Conservation (phyloP, 2,113 vertebrate species). For the Polypterus bichir region DNA sequence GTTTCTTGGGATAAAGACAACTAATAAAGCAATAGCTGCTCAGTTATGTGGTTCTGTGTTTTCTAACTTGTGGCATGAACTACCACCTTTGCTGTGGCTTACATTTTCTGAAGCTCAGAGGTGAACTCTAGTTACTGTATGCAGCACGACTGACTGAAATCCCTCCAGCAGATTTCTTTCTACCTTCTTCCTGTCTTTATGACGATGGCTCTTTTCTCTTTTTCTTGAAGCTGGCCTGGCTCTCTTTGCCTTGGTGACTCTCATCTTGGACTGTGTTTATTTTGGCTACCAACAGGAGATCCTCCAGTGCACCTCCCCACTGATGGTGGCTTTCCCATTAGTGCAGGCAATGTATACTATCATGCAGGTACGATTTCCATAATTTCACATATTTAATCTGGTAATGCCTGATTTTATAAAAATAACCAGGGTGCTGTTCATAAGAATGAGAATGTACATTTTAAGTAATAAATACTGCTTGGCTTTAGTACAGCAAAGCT, state of each 20-base stretch:
- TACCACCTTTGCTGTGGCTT: too few relatives aligned
- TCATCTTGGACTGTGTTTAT: slow-evolving; percentile 25
- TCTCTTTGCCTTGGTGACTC: slow-evolving; percentile 24
- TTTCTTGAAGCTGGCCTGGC: slow-evolving; percentile 21
- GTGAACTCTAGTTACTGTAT: too few relatives aligned
- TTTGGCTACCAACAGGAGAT: slow-evolving; percentile 25
- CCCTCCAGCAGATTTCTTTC: neutral
- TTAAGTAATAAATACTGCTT: too few relatives aligned
- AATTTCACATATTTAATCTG: neutral
- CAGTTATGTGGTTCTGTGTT: too few relatives aligned
- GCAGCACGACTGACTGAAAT: neutral
- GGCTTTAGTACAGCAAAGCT: too few relatives aligned
- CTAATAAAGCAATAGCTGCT: too few relatives aligned
- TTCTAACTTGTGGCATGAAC: too few relatives aligned
- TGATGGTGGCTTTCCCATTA: slow-evolving; percentile 18
- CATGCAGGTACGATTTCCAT: slow-evolving; percentile 15
- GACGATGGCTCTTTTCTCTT: neutral
- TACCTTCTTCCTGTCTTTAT: neutral
- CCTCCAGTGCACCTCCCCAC: slow-evolving; percentile 18
- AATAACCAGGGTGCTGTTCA: too few relatives aligned
- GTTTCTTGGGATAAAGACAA: too few relatives aligned
- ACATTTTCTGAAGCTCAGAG: too few relatives aligned
- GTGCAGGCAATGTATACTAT: slow-evolving; percentile 25
- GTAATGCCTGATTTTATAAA: too few relatives aligned
- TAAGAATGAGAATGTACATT: too few relatives aligned